phyloP scores from a whole-genome alignment of 2,797 vertebrate genomes.

The Chaunax sp. region DNA sequence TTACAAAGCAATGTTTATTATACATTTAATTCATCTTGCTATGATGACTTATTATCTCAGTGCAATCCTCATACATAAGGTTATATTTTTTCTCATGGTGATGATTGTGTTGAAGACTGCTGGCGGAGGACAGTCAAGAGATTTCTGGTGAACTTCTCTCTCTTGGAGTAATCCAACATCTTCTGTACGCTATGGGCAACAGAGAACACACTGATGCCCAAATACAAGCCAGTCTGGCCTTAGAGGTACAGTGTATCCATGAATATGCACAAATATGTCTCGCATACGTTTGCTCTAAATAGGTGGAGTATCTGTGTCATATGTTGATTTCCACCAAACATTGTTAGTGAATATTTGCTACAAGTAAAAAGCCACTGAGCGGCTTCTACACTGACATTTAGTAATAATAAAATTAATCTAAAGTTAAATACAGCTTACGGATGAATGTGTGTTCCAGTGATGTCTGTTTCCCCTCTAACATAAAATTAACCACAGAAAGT shows the following conservation, averaged over 20 bases:
- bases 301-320: too few relatives aligned
- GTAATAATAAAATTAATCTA: too few relatives aligned
- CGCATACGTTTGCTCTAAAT: neutral
- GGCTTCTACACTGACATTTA: too few relatives aligned
- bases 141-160: conserved; percentile 83
- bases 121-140: conserved; percentile 76
- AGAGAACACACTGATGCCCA: conserved; percentile 85
- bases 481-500: too few relatives aligned
- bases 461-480: too few relatives aligned
- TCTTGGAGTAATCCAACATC: conserved; percentile 81
- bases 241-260: conserved; percentile 84
- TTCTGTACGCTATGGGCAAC: conserved; percentile 87
- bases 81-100: neutral
- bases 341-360: neutral
- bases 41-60: neutral
- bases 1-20: neutral
- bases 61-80: neutral
- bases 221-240: conserved; percentile 85
- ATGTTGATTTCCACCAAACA: too few relatives aligned
- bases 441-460: too few relatives aligned
- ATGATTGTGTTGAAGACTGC: conserved; percentile 72
- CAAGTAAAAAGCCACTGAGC: too few relatives aligned
- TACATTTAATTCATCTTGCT: neutral
- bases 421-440: too few relatives aligned
- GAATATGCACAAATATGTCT: neutral